Evolutionary conservation across 53 echinoderm and acorn worm species (phyloP), one percentile per base, ranked within the genome.

Genomic region (Holothuria scabra): DNA sequence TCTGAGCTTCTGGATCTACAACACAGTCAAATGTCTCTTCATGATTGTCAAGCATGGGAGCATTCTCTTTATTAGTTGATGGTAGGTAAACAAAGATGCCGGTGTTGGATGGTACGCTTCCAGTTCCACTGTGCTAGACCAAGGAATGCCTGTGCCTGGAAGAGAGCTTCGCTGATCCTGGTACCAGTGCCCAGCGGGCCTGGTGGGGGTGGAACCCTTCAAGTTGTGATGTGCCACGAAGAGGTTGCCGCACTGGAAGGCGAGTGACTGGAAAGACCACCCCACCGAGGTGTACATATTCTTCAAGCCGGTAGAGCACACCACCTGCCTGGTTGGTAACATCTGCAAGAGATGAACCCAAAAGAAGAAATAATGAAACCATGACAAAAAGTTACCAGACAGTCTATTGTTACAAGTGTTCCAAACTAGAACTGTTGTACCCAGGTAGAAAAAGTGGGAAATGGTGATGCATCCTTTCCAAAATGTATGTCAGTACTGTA

Each of bases 171-270:
- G 85, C 85, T 85, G 23, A 85, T 74, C 46, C 85, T 28, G 16
- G 74, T 74, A 18, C 85, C 85, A 26, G 85, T 85, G 28, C 85
- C 85, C 85, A 85, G 30, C 71, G 74, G 21, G 74, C 32, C 74
- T 85, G 85, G 60, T 85, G 85, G 31, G 75, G 85, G 59, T 85
- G 74, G 60, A 85, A 85, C 28, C 74, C 74, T 71, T 75, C 76
- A 31, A 75, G 85, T 25, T 75, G 85, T 56, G 76, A 75, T 2
- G 85, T 72, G 9, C 85, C 85, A 2, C 85, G 74, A 28, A 85
- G 37, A 18, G 85, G 76, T 60, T 56, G 60, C 85, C 85, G 74
- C 19, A 75, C 75, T 9, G 21, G 41, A 26, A 85, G 75, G 30
- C 71, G 74, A 2, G 66, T 71, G 67, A 30, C 67, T 10, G 67